These are phyloP conservation scores for Pao palembangensis DNA, from an alignment of 2,113 vertebrate genomes.

Conservation along the genomic window DNA sequence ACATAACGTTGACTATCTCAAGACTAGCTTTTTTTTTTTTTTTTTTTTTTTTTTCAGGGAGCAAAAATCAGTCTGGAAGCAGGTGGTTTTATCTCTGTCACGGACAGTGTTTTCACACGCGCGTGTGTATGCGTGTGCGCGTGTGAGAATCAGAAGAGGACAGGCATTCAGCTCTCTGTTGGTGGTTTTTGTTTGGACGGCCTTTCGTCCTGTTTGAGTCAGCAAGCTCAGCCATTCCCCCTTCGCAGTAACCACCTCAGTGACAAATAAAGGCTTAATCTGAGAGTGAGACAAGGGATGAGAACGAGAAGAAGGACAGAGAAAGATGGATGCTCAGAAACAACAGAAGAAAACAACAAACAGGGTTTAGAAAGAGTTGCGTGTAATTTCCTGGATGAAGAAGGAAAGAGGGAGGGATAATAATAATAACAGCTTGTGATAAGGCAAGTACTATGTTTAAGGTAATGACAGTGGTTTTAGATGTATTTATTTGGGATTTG, in stretches of 20 bases:
- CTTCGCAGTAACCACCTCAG: conserved; percentile 37
- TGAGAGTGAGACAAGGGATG: not conserved
- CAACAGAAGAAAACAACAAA: not conserved
- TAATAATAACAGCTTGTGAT: conserved; percentile 6
- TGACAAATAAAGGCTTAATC: conserved; percentile 40
- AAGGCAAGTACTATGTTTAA: conserved; percentile 17
- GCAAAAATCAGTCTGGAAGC: not conserved
- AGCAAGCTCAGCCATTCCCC: conserved; percentile 46
- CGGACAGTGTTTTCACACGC: not conserved
- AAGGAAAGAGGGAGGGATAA: not conserved
- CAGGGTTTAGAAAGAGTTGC: conserved; percentile 1
- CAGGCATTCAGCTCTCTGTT: conserved; percentile 47
- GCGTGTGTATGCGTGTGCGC: not conserved
- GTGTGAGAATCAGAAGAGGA: conserved; percentile 33
- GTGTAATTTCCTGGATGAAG: not conserved
- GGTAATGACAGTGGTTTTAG: conserved; percentile 13
- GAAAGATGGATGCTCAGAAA: not conserved
- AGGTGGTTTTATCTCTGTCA: too few relatives aligned
- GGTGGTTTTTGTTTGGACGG: conserved; percentile 67
- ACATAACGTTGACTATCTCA: conserved; percentile 25
- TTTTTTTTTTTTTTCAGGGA: too few relatives aligned
- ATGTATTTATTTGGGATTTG: conserved; percentile 22
- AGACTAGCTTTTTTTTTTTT: not conserved
- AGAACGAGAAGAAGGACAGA: not conserved
- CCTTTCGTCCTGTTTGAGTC: conserved; percentile 53